Evolutionary conservation across 2,888 invertebrate genomes (phyloP).

Genomic region (Yponomeuta evonymella): DNA sequence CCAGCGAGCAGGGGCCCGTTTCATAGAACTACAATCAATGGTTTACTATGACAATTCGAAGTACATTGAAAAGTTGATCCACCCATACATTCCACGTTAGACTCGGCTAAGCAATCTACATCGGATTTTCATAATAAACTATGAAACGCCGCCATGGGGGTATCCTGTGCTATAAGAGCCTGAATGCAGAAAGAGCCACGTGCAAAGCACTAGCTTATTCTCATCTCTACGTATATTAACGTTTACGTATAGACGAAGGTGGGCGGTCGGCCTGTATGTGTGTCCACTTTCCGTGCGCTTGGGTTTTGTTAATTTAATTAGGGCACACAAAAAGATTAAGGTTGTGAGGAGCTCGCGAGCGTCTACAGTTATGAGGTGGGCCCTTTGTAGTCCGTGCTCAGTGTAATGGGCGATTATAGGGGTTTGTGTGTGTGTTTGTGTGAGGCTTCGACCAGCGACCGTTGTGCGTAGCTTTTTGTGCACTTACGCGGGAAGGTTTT

Average conservation of each 20-base stretch:
- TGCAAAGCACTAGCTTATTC: not conserved
- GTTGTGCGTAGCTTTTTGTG: too few relatives aligned
- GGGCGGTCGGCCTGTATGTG: slow-evolving; percentile 41
- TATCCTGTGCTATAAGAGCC: too few relatives aligned
- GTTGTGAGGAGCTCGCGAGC: slow-evolving; percentile 56
- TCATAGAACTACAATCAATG: too few relatives aligned
- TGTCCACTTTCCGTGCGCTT: slow-evolving; percentile 73
- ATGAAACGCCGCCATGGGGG: too few relatives aligned
- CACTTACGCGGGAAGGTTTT: too few relatives aligned
- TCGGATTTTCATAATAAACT: too few relatives aligned
- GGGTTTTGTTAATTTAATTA: slow-evolving; percentile 76
- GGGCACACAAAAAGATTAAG: slow-evolving; percentile 75
- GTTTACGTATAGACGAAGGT: slow-evolving; percentile 25
- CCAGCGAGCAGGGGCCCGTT: too few relatives aligned
- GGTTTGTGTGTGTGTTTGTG: not conserved
- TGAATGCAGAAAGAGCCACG: not conserved
- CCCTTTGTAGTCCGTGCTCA: slow-evolving; percentile 57
- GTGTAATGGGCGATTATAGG: slow-evolving; percentile 22
- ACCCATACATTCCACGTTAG: too few relatives aligned
- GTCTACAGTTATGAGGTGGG: slow-evolving; percentile 49
- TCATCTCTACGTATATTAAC: not conserved
- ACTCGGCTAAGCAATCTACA: too few relatives aligned
- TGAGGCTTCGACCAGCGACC: too few relatives aligned
- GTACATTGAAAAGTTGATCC: too few relatives aligned
- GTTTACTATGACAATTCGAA: too few relatives aligned